Base-by-base conservation (phyloP, 2,113 vertebrate species). In the Phalacrocorax aristotelis region DNA sequence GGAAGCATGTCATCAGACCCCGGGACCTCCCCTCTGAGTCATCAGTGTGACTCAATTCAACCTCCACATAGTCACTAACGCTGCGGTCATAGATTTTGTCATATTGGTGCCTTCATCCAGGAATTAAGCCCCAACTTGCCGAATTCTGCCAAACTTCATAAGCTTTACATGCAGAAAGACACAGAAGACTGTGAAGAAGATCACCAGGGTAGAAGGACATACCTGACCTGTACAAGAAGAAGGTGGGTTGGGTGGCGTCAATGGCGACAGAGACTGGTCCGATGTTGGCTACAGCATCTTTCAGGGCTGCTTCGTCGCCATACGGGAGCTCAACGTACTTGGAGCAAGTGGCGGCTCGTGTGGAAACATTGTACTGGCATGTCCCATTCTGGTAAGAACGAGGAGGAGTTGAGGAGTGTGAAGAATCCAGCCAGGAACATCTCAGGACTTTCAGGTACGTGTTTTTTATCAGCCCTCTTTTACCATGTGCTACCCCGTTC, bases 231-330 rank as follows among this genome's bases (percentile, higher is more conserved):
- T 98, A 99, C 11, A 99, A 87, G 79, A 93, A 86, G 95, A 99
- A 99, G 1, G 52, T 60, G 20, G 98, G 78, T 4, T 96, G 97
- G 1, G 83, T 95, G 16, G 99, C 99, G 1, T 99, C 99, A 15
- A 99, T 98, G 36, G 18, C 99, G 4, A 99, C 99, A 1, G 99
- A 98, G 58, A 99, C 97, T 0, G 99, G 99, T 8, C 99, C 99
- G 3, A 99, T 74, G 14, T 58, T 97, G 89, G 98, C 99, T 14
- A 99, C 60, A 0, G 97, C 98, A 15, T 98, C 83, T 81, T 98
- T 97, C 64, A 99, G 97, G 6, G 95, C 97, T 0, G 55, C 88
- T 80, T 99, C 99, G 5, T 98, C 72, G 0, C 96, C 98, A 0
- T 17, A 0, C 0, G 98, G 97, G 29, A 99, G 97, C 68, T 94